Conservation (phyloP, 2,113 vertebrate genomes). For the Acanthochromis polyacanthus region DNA sequence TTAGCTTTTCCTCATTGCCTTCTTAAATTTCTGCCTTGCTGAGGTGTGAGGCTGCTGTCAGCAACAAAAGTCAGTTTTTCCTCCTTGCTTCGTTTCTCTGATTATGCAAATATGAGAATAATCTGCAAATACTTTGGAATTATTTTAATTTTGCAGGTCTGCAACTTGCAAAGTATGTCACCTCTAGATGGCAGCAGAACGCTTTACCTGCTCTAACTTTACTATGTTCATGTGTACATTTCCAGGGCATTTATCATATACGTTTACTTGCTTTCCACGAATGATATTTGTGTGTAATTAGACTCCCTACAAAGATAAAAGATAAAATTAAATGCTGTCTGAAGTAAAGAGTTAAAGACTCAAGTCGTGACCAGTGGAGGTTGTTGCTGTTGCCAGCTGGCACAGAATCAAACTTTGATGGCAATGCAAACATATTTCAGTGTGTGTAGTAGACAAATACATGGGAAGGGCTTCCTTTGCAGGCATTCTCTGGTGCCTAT, state of each 20-base stretch:
- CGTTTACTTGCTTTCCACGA: neutral
- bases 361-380: neutral
- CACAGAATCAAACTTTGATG: slow-evolving; percentile 47
- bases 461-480: slow-evolving; percentile 63
- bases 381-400: slow-evolving; percentile 37
- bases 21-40: slow-evolving; percentile 23
- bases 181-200: slow-evolving; percentile 69
- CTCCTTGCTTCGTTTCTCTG: neutral
- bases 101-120: neutral
- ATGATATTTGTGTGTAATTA: slow-evolving; percentile 6
- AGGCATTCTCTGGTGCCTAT: slow-evolving; percentile 63
- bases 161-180: neutral
- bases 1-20: slow-evolving; percentile 21
- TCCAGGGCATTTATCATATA: neutral
- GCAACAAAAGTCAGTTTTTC: neutral
- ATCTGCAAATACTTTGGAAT: neutral
- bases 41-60: neutral
- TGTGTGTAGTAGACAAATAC: slow-evolving; percentile 28
- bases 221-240: neutral
- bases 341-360: slow-evolving; percentile 9
- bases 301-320: neutral
- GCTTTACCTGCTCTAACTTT: neutral
- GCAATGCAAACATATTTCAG: slow-evolving; percentile 57
- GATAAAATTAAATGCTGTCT: slow-evolving; percentile 26
- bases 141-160: neutral